Evolutionary conservation across 1,140 invertebrate genomes (phyloP).

Genomic region (Diorhabda sublineata): DNA sequence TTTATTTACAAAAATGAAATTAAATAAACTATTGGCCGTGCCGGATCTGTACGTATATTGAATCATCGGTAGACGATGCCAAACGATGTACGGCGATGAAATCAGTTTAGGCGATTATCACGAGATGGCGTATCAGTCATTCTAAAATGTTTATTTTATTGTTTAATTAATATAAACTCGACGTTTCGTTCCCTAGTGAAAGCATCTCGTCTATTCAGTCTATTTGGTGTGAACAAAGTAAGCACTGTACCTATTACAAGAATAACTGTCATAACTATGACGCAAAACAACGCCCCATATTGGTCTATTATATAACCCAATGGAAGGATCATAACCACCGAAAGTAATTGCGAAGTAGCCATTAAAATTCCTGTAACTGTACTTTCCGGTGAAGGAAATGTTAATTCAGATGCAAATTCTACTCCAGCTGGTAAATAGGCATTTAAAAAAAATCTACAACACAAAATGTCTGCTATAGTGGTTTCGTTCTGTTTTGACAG

Average conservation of each 20-base stretch:
- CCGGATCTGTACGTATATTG: too few species aligned
- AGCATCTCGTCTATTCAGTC: conserved; percentile 7
- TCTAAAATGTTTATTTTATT: background rate
- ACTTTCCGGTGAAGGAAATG: conserved; percentile 36
- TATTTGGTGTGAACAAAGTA: conserved; percentile 14
- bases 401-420: conserved; percentile 37
- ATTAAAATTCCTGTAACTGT: conserved; percentile 34
- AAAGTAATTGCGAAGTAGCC: conserved; percentile 31
- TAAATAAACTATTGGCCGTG: too few species aligned
- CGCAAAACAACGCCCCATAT: conserved; percentile 9
- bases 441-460: conserved; percentile 33
- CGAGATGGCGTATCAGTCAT: too few species aligned
- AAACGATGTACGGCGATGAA: too few species aligned
- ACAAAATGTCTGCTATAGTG: background rate
- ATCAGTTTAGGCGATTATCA: too few species aligned
- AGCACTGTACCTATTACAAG: conserved; percentile 6
- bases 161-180: background rate
- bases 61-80: too few species aligned
- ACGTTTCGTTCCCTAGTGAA: conserved; percentile 16
- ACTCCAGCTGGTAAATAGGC: conserved; percentile 34
- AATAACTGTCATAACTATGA: conserved; percentile 1
- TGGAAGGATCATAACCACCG: conserved; percentile 11
- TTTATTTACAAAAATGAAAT: too few species aligned
- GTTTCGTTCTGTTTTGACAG: background rate
- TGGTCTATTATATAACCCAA: background rate